Evolutionary conservation across 2,888 invertebrate species (phyloP).

Genomic region (Limnephilus rhombicus): DNA sequence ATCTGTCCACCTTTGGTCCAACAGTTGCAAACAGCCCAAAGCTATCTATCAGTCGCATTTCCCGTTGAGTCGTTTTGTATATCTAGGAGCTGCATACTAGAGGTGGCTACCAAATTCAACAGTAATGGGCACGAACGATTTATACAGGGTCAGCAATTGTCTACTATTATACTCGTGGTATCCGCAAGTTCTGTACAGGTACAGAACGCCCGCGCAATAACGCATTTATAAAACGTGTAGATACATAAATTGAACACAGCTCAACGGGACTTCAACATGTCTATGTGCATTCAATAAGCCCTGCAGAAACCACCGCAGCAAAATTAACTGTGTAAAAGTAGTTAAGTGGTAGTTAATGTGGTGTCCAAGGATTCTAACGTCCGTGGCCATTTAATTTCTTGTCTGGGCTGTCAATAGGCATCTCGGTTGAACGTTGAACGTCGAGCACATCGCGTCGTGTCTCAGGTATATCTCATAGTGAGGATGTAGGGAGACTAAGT

Average conservation of each 20-base stretch:
- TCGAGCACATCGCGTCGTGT: conserved; percentile 5
- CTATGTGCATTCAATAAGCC: neutral
- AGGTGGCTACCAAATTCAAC: neutral
- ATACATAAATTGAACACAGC: neutral
- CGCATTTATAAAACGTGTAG: neutral
- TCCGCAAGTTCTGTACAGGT: too few species aligned
- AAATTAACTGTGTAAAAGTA: neutral
- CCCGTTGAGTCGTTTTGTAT: too few species aligned
- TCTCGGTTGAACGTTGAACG: neutral
- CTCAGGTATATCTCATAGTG: neutral
- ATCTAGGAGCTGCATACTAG: neutral
- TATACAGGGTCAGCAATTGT: neutral
- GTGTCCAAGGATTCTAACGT: conserved; percentile 2
- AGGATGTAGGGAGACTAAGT: neutral
- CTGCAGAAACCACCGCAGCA: neutral
- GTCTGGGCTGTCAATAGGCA: neutral
- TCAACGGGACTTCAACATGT: conserved; percentile 1
- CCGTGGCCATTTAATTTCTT: neutral
- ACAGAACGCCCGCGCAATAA: too few species aligned
- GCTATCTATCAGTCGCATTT: too few species aligned
- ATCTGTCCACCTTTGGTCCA: too few species aligned
- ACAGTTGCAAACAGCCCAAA: too few species aligned
- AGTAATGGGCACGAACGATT: neutral
- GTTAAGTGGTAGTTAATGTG: conserved; percentile 3
- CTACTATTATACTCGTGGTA: neutral